A percentile compares a stretch with the other conserved stretches of the same genome.
These are phyloP conservation scores for Setophaga petechia DNA, from an alignment of 2,113 vertebrate species.

Conservation along the genomic window DNA sequence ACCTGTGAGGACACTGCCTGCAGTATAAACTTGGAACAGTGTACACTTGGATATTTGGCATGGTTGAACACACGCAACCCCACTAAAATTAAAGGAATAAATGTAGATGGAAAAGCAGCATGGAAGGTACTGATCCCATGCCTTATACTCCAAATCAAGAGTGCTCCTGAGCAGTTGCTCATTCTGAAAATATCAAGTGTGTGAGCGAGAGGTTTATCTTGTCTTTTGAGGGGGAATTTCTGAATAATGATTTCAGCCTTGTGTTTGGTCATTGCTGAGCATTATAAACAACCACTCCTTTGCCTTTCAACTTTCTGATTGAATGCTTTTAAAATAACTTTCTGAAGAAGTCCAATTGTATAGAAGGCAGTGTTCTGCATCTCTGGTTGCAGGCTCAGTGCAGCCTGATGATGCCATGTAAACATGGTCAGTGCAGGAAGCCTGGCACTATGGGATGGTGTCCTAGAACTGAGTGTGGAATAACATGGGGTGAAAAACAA, in stretches of 20 bases:
- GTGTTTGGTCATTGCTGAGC: neutral
- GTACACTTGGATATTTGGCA: fast-evolving
- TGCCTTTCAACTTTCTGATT: neutral
- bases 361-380: neutral
- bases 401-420: neutral
- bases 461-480: neutral
- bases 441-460: neutral
- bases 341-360: neutral
- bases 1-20: neutral
- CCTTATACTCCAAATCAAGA: too few species aligned
- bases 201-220: too few species aligned
- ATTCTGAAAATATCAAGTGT: too few species aligned
- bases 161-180: too few species aligned
- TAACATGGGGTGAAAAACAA: neutral
- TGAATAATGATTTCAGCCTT: too few species aligned
- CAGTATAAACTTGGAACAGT: neutral
- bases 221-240: too few species aligned
- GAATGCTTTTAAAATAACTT: neutral
- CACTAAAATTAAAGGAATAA: neutral
- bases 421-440: neutral
- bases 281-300: neutral
- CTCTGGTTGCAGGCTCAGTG: neutral
- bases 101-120: neutral
- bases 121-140: too few species aligned
- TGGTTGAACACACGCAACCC: neutral